These are phyloP conservation scores for Centropus bengalensis DNA, from an alignment of 2,113 vertebrate species.

Conservation along the genomic window DNA sequence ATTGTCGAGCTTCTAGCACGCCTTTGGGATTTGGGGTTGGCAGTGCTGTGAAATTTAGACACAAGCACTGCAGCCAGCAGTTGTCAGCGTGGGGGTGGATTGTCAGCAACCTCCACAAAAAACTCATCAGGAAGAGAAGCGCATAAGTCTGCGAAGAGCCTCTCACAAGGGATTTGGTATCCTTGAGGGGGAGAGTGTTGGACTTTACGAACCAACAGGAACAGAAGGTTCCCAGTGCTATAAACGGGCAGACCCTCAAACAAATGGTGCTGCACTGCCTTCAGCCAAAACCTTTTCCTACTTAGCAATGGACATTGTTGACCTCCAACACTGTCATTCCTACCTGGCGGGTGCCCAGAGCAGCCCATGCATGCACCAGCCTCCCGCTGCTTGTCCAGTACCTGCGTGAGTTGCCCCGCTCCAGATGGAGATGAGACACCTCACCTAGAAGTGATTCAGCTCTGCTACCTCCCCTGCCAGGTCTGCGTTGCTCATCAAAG, in stretches of 20 bases:
- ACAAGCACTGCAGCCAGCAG: background rate
- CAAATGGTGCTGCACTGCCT: background rate
- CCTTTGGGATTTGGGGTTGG: background rate
- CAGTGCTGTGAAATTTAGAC: background rate
- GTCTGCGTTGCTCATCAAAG: background rate
- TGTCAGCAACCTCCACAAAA: background rate
- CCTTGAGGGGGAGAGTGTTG: background rate
- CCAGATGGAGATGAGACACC: background rate
- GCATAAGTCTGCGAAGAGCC: background rate
- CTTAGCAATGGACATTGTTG: background rate
- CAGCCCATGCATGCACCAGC: rapidly evolving
- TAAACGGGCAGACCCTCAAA: background rate
- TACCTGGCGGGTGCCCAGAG: background rate
- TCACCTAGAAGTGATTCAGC: background rate
- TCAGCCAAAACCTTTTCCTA: background rate
- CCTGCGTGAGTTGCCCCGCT: rapidly evolving
- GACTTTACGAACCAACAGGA: background rate
- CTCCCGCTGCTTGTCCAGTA: background rate
- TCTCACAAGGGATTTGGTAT: background rate
- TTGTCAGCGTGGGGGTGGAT: background rate
- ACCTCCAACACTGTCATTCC: background rate
- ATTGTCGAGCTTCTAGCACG: background rate
- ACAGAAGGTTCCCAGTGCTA: background rate
- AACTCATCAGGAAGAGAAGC: background rate
- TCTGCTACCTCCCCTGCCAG: background rate